Evolutionary conservation across 2,113 vertebrate genomes (phyloP), one percentile per base, ranked within the genome.

Genomic region (Erythrocebus patas): DNA sequence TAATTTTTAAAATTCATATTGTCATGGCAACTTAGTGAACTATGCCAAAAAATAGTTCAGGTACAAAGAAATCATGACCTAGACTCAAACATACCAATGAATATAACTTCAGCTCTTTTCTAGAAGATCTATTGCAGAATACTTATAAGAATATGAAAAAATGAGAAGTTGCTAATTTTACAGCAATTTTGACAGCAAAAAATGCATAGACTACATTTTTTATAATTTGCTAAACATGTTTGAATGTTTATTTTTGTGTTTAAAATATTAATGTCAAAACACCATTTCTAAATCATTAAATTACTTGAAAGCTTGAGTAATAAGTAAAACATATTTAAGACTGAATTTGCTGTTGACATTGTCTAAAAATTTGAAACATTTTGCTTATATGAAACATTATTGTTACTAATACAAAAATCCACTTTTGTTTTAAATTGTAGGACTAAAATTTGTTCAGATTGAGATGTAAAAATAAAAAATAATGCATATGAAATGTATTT

Each of bases 281-380:
- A 2, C 3, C 23, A 57, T 64, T 97, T 96, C 43, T 92, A 72
- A 81, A 86, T 32, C n/a, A 57, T n/a, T 88, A 83, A 93, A 23
- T 57, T 27, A n/a, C 52, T 89, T 86, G 27, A 79, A 93, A 92
- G 7, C 1, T 55, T 40, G 2, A 8, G 5, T 85, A 75, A 68
- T 90, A 18, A 79, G 40, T 80, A 82, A 92, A 91, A 61, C 57
- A 32, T 73, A 93, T 57, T 70, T 78, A 61, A 76, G 1, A 45
- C 20, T 64, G 27, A 89, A 90, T 87, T 93, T 10, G 52, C 20
- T 88, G n/a, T 80, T 43, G 66, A 40, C 86, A 12, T 17, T 57
- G 10, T 78, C 43, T 95, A 13, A 93, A 95, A 57, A 11, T 73
- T 38, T 97, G 23, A 94, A 97, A 55, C 3, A 30, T 76, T 96